These are phyloP conservation scores for Epinephelus moara DNA, from an alignment of 2,113 vertebrate genomes.

Conservation along the genomic window DNA sequence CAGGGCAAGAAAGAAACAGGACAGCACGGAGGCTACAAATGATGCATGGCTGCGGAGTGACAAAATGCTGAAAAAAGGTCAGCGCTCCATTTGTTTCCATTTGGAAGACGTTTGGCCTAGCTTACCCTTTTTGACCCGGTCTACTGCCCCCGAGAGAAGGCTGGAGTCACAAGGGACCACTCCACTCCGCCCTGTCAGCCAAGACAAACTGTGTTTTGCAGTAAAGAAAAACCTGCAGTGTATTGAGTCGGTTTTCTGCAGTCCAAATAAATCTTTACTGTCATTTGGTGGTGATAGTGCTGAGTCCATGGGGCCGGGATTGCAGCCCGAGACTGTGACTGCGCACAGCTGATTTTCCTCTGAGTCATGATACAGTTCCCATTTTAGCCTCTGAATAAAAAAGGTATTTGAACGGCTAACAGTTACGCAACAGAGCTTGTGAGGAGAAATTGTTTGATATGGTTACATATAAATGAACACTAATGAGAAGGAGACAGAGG, in stretches of 20 bases:
- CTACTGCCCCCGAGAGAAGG: constrained; percentile 36
- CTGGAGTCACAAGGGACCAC: constrained; percentile 32
- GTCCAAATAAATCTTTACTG: constrained; percentile 56
- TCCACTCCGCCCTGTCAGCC: constrained; percentile 44
- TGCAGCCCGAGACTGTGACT: constrained; percentile 16
- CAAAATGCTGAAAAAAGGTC: constrained; percentile 56
- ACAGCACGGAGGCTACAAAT: constrained; percentile 24
- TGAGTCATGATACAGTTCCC: constrained; percentile 33
- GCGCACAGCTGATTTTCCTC: constrained; percentile 22
- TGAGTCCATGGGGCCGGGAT: constrained; percentile 15
- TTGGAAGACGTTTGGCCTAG: constrained; percentile 57
- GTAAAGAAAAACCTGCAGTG: constrained; percentile 50
- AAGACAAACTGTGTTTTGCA: constrained; percentile 51
- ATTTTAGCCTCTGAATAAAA: constrained; percentile 2
- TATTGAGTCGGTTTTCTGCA: constrained; percentile 26
- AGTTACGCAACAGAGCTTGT: not conserved
- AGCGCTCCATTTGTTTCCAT: constrained; percentile 71
- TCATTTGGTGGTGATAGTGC: constrained; percentile 44
- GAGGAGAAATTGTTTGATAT: not conserved
- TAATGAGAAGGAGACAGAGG: not conserved
- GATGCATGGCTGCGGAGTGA: constrained; percentile 44
- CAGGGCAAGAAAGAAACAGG: not conserved
- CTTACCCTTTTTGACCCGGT: constrained; percentile 60
- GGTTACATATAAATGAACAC: not conserved
- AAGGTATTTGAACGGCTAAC: not conserved